phyloP scores from a whole-genome alignment of 2,888 invertebrate species.

The Xestia sexstrigata region DNA sequence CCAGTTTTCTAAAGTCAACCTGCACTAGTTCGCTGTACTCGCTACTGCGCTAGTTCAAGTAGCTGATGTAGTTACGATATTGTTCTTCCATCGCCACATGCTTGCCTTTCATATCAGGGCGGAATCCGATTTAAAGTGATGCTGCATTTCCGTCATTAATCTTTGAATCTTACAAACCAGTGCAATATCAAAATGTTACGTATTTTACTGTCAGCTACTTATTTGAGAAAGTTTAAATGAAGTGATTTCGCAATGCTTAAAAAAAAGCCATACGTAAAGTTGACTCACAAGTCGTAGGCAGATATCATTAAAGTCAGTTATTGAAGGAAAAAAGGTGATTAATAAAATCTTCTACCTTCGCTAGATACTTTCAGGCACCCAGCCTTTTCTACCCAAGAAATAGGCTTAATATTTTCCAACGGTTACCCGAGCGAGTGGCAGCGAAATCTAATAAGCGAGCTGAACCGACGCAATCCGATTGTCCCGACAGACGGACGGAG shows the following conservation, averaged over 20 bases:
- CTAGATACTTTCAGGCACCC: background rate
- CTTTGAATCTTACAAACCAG: background rate
- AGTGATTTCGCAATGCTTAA: background rate
- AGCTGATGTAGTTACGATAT: slow-evolving; percentile 34
- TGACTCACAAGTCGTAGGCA: background rate
- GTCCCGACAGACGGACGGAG: slow-evolving; percentile 65
- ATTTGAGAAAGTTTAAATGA: background rate
- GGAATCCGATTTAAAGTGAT: slow-evolving; percentile 18
- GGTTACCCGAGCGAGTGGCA: slow-evolving; percentile 47
- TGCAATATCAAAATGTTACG: background rate
- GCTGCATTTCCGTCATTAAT: background rate
- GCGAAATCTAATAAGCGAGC: slow-evolving; percentile 65
- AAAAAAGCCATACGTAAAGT: background rate
- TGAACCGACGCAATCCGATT: slow-evolving; percentile 65
- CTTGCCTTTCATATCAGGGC: slow-evolving; percentile 35
- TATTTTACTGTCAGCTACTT: background rate
- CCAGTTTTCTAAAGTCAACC: slow-evolving; percentile 31
- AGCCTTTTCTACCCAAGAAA: slow-evolving; percentile 28
- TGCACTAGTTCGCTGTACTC: background rate
- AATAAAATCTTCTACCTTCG: background rate
- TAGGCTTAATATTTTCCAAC: slow-evolving; percentile 53
- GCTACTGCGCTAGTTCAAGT: slow-evolving; percentile 1
- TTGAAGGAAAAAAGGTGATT: background rate
- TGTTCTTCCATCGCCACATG: slow-evolving; percentile 46
- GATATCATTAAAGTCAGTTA: background rate